Evolutionary conservation across 1,140 invertebrate species (phyloP), one percentile per base, ranked within the genome.

Genomic region (Drosophila novamexicana): DNA sequence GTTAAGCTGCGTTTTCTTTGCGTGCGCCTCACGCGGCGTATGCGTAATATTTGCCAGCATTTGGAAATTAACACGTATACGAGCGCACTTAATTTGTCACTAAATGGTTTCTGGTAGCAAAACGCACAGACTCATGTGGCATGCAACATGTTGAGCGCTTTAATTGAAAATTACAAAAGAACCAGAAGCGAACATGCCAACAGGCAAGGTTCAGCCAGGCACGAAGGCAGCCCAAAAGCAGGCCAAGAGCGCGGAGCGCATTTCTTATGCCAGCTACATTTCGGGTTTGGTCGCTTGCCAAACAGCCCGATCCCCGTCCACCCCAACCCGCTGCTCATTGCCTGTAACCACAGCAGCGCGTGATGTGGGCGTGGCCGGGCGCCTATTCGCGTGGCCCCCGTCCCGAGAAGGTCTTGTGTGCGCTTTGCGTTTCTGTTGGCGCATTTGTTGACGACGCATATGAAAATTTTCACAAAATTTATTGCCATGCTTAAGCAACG

Each of bases 81-180:
- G 73, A 64, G 84, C 73, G 62, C 84, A 77, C 84, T 89, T 89
- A 88, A 88, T 88, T 89, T 88, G 77, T 89, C 76, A 89, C 81
- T 85, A 84, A 84, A 84, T 84, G 77, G 64, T 78, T 79, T 50
- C 22, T 40, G 47, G 47, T 57, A 34, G 61, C 61, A 45, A 42
- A 67, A 37, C 42, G 50, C 57, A 14, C 42, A 40, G 66, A 62
- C 66, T 47, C 62, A 67, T 78, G 76, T 79, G 81, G 81, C 72
- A 73, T 89, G 84, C 83, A 88, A 88, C 83, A 89, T 86, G 83
- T 88, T 88, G 83, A 70, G 73, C 69, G 84, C 76, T 89, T 74
- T 77, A 88, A 88, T 88, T 88, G 83, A 88, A 88, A 88, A 88
- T 88, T 88, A 83, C 80, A 89, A 88, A 88, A 47, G 37, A 76